Base-by-base conservation (phyloP, 2,888 invertebrate species). In the Hirtodrosophila confusa region DNA sequence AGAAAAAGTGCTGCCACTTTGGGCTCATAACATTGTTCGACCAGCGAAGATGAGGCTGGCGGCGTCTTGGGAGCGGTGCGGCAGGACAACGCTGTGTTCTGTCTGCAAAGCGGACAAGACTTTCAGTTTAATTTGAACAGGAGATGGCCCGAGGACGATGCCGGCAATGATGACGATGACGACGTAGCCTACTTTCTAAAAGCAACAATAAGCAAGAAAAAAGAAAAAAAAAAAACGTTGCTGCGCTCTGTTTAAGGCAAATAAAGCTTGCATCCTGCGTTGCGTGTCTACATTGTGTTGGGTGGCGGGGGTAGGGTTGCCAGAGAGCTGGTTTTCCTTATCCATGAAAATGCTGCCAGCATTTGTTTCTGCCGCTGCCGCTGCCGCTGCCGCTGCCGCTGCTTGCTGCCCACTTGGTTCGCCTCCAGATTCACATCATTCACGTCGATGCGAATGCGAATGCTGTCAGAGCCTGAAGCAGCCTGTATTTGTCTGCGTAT, bases 121-220 rank as follows among this genome's bases (percentile, higher is more conserved):
- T 83, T 85, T 78, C 79, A 76, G 86, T 83, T 83, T 82, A 85
- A 83, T 83, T 83, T 83, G 70, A 87, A 82, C 86, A 85, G 79
- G 75, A 73, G 73, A 69, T 70, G 69, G 66, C 70, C 62, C 57
- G 51, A 48, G 74, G 77, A 58, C 35, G 68, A 11, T 43, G 70
- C 36, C 41, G 36, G 61, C 31, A 54, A 50, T 47, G 75, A 51
- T 2, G 17, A 17, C 27, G 27, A 4, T 27, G 44, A 65, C 33
- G 49, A 71, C 10, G 60, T 80, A 80, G 80, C 77, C 64, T 64
- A 66, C 55, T 66, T 66, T 63, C 50, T 23, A 33, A 36, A 39
- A 45, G 37, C 60, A 75, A 78, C 57, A 66, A 75, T 69, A 70
- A 69, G 36, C 45, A 60, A 54, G 2, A 17, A 17, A 17, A 17